Conservation (phyloP, 2,797 vertebrate species). For the Hafferia zeledoni region DNA sequence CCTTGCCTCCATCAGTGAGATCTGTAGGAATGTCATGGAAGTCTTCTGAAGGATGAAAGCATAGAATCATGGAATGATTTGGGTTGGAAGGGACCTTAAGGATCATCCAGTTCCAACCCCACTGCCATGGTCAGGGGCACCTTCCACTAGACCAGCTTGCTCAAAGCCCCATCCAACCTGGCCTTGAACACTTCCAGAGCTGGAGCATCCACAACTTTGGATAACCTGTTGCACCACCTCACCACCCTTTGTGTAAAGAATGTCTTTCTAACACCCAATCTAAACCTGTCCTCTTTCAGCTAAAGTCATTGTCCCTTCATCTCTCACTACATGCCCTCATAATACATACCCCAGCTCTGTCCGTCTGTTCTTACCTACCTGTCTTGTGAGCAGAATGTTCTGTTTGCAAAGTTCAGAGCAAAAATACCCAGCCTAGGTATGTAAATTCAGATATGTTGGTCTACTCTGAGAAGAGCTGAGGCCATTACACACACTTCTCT, state of each 20-base stretch:
- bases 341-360: not conserved
- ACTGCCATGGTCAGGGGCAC: fast-evolving
- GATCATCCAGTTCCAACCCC: too few species aligned
- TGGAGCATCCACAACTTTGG: not conserved
- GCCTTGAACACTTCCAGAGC: not conserved
- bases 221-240: not conserved
- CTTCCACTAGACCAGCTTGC: not conserved
- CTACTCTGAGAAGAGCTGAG: not conserved
- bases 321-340: not conserved
- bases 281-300: not conserved
- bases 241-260: not conserved
- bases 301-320: not conserved
- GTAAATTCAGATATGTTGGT: not conserved
- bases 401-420: not conserved
- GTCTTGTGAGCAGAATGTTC: fast-evolving
- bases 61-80: not conserved
- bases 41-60: not conserved
- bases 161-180: not conserved
- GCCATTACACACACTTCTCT: not conserved
- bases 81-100: not conserved
- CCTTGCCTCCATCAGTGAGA: not conserved
- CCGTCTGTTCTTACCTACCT: not conserved
- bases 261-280: not conserved
- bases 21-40: not conserved
- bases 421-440: not conserved